Evolutionary conservation across 2,888 invertebrate genomes (phyloP).

Genomic region (Aphodius granarius): DNA sequence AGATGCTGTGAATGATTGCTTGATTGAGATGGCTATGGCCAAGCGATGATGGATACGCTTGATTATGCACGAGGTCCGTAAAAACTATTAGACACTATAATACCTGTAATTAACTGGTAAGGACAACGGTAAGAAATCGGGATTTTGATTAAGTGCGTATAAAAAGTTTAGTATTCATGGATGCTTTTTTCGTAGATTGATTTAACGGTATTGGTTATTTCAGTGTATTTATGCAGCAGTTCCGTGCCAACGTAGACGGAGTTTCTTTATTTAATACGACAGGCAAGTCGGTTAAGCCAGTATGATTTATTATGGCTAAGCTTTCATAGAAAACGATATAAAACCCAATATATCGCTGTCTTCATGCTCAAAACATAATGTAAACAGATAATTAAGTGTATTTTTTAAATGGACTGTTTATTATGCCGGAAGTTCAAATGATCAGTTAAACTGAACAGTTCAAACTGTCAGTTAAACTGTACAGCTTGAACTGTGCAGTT

Average conservation of each 20-base stretch:
- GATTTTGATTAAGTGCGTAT: neutral
- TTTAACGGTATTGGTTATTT: neutral
- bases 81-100: neutral
- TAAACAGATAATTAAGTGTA: too few species aligned
- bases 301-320: neutral
- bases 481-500: too few species aligned
- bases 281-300: neutral
- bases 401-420: too few species aligned
- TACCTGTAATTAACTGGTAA: neutral
- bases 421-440: too few species aligned
- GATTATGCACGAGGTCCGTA: neutral
- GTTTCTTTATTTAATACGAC: neutral
- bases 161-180: neutral
- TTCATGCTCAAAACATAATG: too few species aligned
- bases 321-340: too few species aligned
- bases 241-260: neutral
- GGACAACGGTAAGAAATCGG: neutral
- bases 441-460: too few species aligned
- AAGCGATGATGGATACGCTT: neutral
- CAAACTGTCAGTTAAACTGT: too few species aligned
- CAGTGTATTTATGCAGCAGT: neutral
- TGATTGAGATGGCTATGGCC: neutral
- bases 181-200: neutral
- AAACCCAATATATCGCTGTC: too few species aligned
- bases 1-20: neutral